Evolutionary conservation across 2,888 invertebrate genomes (phyloP).

Genomic region (Calameuta filiformis): DNA sequence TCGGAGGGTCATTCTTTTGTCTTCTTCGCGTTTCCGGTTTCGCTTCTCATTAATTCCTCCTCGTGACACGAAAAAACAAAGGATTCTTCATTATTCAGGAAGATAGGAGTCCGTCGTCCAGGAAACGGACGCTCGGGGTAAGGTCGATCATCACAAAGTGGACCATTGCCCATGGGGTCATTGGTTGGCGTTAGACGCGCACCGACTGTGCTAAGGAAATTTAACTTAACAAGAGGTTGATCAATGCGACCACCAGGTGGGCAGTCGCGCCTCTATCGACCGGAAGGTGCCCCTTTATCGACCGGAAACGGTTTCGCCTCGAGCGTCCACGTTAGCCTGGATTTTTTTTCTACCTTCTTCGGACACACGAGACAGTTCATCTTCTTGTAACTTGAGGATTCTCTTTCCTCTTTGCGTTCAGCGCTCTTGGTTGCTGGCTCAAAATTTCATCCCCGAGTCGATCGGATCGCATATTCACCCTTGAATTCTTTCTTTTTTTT

Average conservation of each 20-base stretch:
- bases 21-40: not conserved
- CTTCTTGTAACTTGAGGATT: not conserved
- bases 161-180: not conserved
- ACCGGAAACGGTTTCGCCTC: constrained; percentile 48
- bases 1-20: not conserved
- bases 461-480: not conserved
- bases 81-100: not conserved
- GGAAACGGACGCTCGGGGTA: not conserved
- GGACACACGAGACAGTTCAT: not conserved
- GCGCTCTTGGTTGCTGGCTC: not conserved
- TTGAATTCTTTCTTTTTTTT: not conserved
- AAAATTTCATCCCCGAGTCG: not conserved
- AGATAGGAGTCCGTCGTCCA: not conserved
- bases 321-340: constrained; percentile 33
- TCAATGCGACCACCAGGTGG: constrained; percentile 26
- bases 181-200: not conserved
- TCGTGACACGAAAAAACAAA: not conserved
- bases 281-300: constrained; percentile 54
- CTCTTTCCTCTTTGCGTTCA: not conserved
- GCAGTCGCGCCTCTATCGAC: constrained; percentile 55
- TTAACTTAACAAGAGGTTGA: constrained; percentile 6
- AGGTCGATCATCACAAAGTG: not conserved
- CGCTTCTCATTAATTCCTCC: not conserved
- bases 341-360: constrained; percentile 12
- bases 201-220: constrained; percentile 1